Percentiles rank a stretch among this genome's conserved stretches.
Evolutionary conservation across 2,113 vertebrate genomes (phyloP).

Genomic region (Lanius collurio): DNA sequence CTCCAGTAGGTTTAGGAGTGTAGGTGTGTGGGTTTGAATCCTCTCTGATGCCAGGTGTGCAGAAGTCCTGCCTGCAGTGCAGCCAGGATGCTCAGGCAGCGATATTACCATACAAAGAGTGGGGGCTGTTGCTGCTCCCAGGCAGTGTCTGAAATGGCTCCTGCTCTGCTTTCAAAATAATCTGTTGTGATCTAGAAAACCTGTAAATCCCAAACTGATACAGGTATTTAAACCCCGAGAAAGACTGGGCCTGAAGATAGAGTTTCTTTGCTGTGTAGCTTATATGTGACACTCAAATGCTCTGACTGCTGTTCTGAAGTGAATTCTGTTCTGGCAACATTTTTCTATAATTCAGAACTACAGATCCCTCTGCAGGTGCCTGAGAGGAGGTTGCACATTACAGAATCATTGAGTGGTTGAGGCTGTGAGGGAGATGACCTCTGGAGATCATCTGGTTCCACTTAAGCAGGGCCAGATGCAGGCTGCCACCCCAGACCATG

Average conservation of each 20-base stretch:
- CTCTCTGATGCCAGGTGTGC: background rate
- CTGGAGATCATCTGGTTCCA: background rate
- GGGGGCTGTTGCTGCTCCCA: background rate
- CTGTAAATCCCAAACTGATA: background rate
- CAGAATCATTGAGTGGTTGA: background rate
- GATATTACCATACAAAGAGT: background rate
- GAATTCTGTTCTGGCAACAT: background rate
- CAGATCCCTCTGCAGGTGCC: background rate
- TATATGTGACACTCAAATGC: background rate
- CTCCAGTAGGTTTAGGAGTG: background rate
- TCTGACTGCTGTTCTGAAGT: background rate
- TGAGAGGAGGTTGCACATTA: background rate
- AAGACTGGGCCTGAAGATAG: background rate
- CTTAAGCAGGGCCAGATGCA: background rate
- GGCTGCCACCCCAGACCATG: background rate
- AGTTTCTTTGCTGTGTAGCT: background rate
- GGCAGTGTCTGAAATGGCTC: background rate
- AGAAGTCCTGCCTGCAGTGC: background rate
- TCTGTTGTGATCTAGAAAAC: background rate
- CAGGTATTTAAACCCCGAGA: background rate
- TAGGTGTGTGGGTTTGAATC: background rate
- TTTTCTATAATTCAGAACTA: background rate
- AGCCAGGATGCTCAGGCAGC: background rate
- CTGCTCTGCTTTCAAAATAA: background rate
- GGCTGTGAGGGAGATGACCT: background rate